phyloP scores from a whole-genome alignment of 2,888 invertebrate species.

The Drosophila melanosoma region DNA sequence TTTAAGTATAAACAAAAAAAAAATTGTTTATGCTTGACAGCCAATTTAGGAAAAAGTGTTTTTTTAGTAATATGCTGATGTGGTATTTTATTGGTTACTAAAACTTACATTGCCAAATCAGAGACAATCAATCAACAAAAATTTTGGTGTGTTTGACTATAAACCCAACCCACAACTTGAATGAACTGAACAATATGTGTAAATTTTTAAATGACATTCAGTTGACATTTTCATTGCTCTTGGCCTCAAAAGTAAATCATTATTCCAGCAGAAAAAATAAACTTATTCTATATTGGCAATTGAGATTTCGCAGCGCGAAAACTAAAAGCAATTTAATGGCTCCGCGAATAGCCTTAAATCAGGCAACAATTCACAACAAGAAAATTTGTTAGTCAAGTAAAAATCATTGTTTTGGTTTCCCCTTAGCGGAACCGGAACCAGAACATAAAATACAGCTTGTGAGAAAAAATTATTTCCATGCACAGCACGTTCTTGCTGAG shows the following conservation, averaged over 20 bases:
- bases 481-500: slow-evolving; percentile 55
- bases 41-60: neutral
- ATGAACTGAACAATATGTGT: slow-evolving; percentile 51
- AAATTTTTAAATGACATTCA: slow-evolving; percentile 40
- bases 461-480: slow-evolving; percentile 59
- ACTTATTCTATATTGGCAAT: neutral
- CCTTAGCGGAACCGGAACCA: neutral
- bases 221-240: slow-evolving; percentile 56
- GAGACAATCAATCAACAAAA: slow-evolving; percentile 21
- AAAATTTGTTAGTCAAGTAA: slow-evolving; percentile 26
- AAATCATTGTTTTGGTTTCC: slow-evolving; percentile 28
- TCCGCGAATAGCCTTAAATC: slow-evolving; percentile 17
- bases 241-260: slow-evolving; percentile 18
- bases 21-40: neutral
- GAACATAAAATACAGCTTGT: neutral
- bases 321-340: slow-evolving; percentile 15
- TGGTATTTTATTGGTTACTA: neutral
- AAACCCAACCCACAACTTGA: neutral
- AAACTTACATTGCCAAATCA: neutral
- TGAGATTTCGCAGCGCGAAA: neutral
- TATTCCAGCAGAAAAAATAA: slow-evolving; percentile 7
- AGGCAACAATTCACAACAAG: slow-evolving; percentile 22
- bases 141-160: neutral
- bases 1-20: neutral
- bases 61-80: neutral